Evolutionary conservation across 2,888 invertebrate genomes (phyloP), one percentile per base, ranked within the genome.

Genomic region (Sycophila texana): DNA sequence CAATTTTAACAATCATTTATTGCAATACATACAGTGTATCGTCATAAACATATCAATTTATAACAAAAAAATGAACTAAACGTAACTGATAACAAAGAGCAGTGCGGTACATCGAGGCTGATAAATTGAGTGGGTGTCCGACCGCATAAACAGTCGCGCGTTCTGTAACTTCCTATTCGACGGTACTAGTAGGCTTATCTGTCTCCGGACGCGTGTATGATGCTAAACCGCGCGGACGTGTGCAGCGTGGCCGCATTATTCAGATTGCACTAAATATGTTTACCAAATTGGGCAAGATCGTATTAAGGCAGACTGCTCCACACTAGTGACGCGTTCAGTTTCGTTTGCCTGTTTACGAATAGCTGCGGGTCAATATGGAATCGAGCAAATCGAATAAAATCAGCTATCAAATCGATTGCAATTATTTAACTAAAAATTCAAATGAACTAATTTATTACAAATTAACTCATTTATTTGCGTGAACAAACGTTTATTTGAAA

Each of bases 201-300:
- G 67, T 75, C 67, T 75, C 18, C 49, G 63, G 66, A 18, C 53
- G 72, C 51, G 39, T 55, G 49, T 81, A 72, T 84, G 85, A 84
- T 84, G 84, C 84, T 85, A 85, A 87, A 85, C 83, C 83, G 81
- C 83, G 84, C 57, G 22, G 10, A 39, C 22, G 68, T 39, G n/a
- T 14, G 20, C 13, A 13, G n/a, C 10, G 51, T 83, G 84, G 80
- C 83, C 84, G 82, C 86, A 84, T 87, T 87, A 87, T 87, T 86
- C 86, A 85, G 85, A 85, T 85, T 84, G 85, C 84, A 84, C 85
- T 86, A 86, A 86, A 86, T 87, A 86, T 86, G 87, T 87, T 87
- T 86, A 85, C 85, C 84, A 85, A 87, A 87, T 86, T 86, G 85
- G 82, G 81, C 85, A 85, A 86, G 86, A 87, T 86, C 83, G 85